These are phyloP conservation scores for Macaca nemestrina DNA, from an alignment of 2,113 vertebrate species.

Conservation along the genomic window DNA sequence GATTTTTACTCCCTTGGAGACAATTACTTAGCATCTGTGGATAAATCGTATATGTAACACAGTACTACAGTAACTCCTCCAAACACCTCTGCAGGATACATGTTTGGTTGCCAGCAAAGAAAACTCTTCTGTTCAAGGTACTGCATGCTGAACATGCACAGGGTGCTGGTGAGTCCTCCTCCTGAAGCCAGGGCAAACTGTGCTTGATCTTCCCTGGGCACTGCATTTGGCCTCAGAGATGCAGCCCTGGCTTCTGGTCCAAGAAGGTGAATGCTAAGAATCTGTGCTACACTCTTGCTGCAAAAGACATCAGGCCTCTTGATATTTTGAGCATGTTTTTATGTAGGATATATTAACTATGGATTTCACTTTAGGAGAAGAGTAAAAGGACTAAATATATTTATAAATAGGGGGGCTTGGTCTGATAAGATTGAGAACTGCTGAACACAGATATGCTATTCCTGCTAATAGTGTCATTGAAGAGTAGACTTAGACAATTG, in stretches of 20 bases:
- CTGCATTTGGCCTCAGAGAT: conserved; percentile 81
- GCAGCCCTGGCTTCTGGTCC: neutral
- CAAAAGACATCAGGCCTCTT: neutral
- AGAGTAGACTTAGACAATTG: neutral
- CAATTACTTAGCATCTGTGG: conserved; percentile 91
- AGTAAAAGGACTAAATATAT: neutral
- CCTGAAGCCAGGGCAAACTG: conserved; percentile 82
- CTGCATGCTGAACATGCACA: conserved; percentile 90
- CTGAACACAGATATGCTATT: neutral
- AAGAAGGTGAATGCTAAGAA: neutral
- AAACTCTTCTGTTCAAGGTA: conserved; percentile 89
- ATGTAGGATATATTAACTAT: neutral
- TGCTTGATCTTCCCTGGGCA: conserved; percentile 83
- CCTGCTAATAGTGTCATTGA: neutral
- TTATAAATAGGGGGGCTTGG: neutral
- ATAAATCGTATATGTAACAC: conserved; percentile 83
- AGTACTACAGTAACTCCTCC: conserved; percentile 92
- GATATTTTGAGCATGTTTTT: neutral
- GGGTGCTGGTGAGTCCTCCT: conserved; percentile 88
- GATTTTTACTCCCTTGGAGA: conserved; percentile 91
- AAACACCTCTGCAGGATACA: conserved; percentile 92
- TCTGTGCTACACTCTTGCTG: neutral
- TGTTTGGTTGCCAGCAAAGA: conserved; percentile 90
- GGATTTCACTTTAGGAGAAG: neutral
- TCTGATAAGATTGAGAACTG: neutral